phyloP scores from a whole-genome alignment of 2,888 invertebrate species.

The Noctua janthe region DNA sequence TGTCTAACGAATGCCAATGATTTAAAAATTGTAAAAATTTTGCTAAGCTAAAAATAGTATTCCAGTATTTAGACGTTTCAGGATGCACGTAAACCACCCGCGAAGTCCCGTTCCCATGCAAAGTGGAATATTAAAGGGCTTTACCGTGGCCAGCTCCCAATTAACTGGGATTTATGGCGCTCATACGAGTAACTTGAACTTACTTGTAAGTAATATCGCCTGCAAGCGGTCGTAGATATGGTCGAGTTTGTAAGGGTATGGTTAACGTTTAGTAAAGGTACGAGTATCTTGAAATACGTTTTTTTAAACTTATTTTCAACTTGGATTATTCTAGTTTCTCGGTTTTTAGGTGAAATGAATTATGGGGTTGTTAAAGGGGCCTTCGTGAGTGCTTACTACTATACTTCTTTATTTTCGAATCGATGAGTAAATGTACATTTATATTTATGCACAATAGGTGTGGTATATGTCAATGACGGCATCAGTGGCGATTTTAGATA shows the following conservation, averaged over 20 bases:
- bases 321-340: not conserved
- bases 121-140: constrained; percentile 60
- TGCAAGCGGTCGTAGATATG: constrained; percentile 22
- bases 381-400: not conserved
- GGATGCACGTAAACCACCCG: constrained; percentile 30
- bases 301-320: not conserved
- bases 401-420: not conserved
- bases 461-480: not conserved
- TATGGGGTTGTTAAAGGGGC: not conserved
- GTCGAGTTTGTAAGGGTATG: not conserved
- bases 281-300: not conserved
- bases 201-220: constrained; percentile 57
- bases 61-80: not conserved
- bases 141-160: constrained; percentile 57
- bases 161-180: constrained; percentile 70
- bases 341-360: not conserved
- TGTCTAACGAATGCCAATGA: not conserved
- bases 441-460: not conserved
- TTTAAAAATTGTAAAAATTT: not conserved
- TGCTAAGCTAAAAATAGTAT: not conserved
- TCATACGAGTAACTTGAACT: constrained; percentile 55
- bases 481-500: not conserved
- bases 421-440: not conserved
- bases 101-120: constrained; percentile 44
- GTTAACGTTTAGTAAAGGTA: not conserved